Base-by-base conservation (phyloP, 1,140 invertebrate species). In the Cotesia typhae region DNA sequence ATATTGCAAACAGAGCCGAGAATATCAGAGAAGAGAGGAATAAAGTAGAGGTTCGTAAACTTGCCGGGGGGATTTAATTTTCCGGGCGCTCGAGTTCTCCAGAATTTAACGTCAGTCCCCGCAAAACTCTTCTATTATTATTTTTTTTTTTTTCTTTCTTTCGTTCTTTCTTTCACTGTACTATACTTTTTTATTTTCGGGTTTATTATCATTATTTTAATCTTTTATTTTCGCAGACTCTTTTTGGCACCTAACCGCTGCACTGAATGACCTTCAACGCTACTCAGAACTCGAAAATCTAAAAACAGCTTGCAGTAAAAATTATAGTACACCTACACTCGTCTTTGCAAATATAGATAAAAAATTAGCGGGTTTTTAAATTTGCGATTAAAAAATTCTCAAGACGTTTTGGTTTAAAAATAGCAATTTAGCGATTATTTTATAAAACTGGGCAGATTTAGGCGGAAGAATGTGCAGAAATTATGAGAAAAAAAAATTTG, bases 41-140 rank as follows among this genome's bases (percentile, higher is more conserved):
- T 71, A 71, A 71, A 71, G 64, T 71, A 47, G 28, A 38, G 60
- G 51, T 38, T 71, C 51, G 69, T 71, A 71, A 71, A 71, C 35
- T 71, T 61, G 60, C 69, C 35, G 64, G 51, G 28, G 69, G 51
- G 60, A 71, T 71, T 71, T 71, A 71, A 71, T 71, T 71, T 71
- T 65, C 69, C 69, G 51, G 69, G 35, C 61, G 36, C 35, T 63
- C 60, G 35, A 41, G 12, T 63, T 41, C 36, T 12, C 9, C 36
- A 36, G 14, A 63, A 36, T 63, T 63, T n/a, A 63, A 63, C 35
- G 60, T 41, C 60, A 63, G 60, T 63, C 17, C 20, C 57, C 20
- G 28, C 57, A 20, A 59, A 59, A 59, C 57, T 59, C 17, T 4
- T 59, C 57, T 20, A 59, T 59, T 59, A 55, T 59, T 59, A 20